Evolutionary conservation across 1,140 invertebrate species (phyloP).

Genomic region (Antheraea mylitta): DNA sequence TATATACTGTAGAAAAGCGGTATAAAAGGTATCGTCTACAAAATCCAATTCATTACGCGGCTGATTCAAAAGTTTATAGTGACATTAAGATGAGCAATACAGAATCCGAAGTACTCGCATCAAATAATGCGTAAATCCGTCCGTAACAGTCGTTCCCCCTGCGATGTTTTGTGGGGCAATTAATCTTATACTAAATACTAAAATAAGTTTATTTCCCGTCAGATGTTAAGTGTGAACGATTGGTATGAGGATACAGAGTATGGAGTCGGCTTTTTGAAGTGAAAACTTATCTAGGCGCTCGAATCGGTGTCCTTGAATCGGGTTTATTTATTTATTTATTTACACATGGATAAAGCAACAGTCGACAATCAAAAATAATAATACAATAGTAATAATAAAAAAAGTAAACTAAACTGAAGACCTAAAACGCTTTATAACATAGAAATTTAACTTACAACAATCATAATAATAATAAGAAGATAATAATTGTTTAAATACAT

Average conservation of each 20-base stretch:
- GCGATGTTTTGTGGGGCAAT: constrained; percentile 57
- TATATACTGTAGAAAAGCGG: no score
- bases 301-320: neutral
- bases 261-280: constrained; percentile 22
- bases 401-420: no score
- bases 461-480: no score
- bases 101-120: neutral
- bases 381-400: no score
- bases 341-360: no score
- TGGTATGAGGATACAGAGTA: neutral
- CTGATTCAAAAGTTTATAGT: neutral
- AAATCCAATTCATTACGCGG: neutral
- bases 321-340: no score
- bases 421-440: no score
- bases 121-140: neutral
- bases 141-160: constrained; percentile 7
- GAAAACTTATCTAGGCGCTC: no score
- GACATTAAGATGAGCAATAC: neutral
- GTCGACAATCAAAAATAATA: no score
- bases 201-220: constrained; percentile 52
- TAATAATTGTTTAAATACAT: no score
- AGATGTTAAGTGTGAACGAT: constrained; percentile 30
- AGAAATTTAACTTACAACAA: no score
- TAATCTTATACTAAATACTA: constrained; percentile 66
- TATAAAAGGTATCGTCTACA: neutral